A percentile compares a stretch with the other conserved stretches of the same genome.
Conservation (phyloP, 2,113 vertebrate genomes). For the Cyanoliseus patagonus region DNA sequence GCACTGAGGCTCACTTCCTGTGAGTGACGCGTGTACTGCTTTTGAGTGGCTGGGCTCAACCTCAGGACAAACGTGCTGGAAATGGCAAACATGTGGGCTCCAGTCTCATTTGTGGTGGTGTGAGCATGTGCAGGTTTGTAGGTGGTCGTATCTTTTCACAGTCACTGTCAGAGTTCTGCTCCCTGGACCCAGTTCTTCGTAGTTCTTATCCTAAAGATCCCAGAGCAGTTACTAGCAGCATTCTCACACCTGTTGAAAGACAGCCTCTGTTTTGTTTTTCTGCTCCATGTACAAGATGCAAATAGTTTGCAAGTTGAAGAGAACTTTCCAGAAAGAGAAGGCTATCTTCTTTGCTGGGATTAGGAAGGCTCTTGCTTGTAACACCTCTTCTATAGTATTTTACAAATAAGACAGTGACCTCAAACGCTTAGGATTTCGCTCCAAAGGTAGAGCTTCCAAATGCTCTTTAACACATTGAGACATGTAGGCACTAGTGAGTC, state of each 20-base stretch:
- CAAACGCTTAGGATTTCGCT: background rate
- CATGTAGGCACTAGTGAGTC: conserved; percentile 16
- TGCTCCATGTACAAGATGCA: background rate
- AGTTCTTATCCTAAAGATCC: background rate
- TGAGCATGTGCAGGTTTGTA: rapidly evolving
- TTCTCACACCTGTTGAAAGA: background rate
- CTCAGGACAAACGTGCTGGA: background rate
- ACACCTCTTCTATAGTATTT: background rate
- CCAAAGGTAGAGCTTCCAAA: background rate
- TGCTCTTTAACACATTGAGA: background rate
- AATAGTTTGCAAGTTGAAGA: background rate
- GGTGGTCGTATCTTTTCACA: background rate
- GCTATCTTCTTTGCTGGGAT: background rate
- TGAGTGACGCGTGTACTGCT: conserved; percentile 5
- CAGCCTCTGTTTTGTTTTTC: background rate
- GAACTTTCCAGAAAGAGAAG: background rate
- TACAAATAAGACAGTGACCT: background rate
- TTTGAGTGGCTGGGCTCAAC: background rate
- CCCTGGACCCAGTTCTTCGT: background rate
- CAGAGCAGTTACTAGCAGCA: background rate
- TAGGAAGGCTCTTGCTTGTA: background rate
- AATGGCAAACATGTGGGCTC: background rate
- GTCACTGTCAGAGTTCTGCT: background rate
- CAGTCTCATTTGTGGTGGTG: background rate
- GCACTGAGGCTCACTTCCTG: conserved; percentile 4